Percentiles rank a stretch among this genome's conserved stretches.
Evolutionary conservation across 1,140 invertebrate genomes (phyloP).

Genomic region (Anastatus disparis): DNA sequence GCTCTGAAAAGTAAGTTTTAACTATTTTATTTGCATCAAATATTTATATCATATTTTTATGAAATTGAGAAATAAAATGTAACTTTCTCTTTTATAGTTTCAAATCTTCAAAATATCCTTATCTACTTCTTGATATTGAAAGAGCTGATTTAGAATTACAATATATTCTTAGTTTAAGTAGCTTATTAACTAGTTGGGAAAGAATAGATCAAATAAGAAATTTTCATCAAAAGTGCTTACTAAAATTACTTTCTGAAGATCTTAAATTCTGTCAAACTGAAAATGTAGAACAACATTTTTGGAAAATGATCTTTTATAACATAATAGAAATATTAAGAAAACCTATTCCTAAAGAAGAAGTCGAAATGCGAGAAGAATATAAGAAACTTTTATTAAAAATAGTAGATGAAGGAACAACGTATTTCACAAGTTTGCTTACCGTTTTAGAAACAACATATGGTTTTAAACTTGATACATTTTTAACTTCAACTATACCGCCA

Average conservation of each 20-base stretch:
- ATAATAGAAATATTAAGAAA: conserved; percentile 86
- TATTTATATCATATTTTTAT: conserved; percentile 28
- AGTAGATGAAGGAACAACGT: conserved; percentile 83
- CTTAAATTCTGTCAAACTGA: conserved; percentile 89
- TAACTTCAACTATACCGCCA: conserved; percentile 65
- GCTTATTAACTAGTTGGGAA: conserved; percentile 65
- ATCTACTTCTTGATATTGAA: conserved; percentile 69
- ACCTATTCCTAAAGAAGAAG: conserved; percentile 69
- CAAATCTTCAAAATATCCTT: conserved; percentile 65
- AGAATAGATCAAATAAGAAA: conserved; percentile 65
- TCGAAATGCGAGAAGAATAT: conserved; percentile 67
- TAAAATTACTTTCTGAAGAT: conserved; percentile 81
- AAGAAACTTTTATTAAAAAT: conserved; percentile 77
- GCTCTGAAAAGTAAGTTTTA: conserved; percentile 62
- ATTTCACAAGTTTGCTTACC: conserved; percentile 81
- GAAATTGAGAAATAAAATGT: not conserved
- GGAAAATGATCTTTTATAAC: conserved; percentile 93
- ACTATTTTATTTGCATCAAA: not conserved
- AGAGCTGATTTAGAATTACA: conserved; percentile 69
- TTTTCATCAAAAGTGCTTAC: conserved; percentile 78
- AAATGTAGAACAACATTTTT: conserved; percentile 90
- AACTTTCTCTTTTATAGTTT: conserved; percentile 57
- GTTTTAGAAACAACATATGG: conserved; percentile 79
- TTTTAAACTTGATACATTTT: conserved; percentile 75
- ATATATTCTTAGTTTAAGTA: conserved; percentile 66